A percentile compares a stretch with the other conserved stretches of the same genome.
phyloP scores from a whole-genome alignment of 2,888 invertebrate genomes.

The Pyrocoelia pectoralis region DNA sequence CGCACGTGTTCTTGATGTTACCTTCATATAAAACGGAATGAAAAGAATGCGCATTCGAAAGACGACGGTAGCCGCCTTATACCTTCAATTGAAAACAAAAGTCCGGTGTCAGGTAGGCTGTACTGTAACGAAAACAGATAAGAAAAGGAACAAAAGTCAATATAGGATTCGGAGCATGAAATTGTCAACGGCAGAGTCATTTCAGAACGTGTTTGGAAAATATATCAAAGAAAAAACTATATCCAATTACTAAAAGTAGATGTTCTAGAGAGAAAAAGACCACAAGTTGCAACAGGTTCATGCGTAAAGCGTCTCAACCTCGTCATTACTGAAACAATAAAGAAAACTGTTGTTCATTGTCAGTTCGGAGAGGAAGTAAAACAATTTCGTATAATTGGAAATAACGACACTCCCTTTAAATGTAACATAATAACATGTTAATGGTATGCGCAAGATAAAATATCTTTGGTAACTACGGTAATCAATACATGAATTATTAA shows the following conservation, averaged over 20 bases:
- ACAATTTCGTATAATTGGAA: not conserved
- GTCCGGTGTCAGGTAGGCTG: constrained; percentile 26
- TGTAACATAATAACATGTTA: constrained; percentile 3
- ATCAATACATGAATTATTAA: constrained; percentile 1
- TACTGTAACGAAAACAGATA: constrained; percentile 23
- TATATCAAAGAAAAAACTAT: constrained; percentile 33
- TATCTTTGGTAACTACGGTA: not conserved
- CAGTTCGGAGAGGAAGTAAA: not conserved
- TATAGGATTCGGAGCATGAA: constrained; percentile 30
- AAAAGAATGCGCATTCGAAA: constrained; percentile 40
- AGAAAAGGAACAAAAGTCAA: constrained; percentile 30
- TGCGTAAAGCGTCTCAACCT: not conserved
- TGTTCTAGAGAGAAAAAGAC: constrained; percentile 8
- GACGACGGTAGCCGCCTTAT: constrained; percentile 35
- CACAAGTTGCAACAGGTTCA: constrained; percentile 29
- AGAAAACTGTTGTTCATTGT: not conserved
- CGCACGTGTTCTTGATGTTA: constrained; percentile 38
- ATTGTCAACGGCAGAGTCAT: constrained; percentile 33
- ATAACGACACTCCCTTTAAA: not conserved
- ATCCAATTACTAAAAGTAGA: constrained; percentile 33
- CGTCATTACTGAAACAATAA: not conserved
- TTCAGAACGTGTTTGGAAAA: constrained; percentile 30
- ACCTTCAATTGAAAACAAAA: constrained; percentile 46
- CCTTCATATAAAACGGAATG: constrained; percentile 40
- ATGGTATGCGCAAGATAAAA: not conserved